Conservation (phyloP, 2,888 invertebrate genomes). For the Pedicia rivosa region DNA sequence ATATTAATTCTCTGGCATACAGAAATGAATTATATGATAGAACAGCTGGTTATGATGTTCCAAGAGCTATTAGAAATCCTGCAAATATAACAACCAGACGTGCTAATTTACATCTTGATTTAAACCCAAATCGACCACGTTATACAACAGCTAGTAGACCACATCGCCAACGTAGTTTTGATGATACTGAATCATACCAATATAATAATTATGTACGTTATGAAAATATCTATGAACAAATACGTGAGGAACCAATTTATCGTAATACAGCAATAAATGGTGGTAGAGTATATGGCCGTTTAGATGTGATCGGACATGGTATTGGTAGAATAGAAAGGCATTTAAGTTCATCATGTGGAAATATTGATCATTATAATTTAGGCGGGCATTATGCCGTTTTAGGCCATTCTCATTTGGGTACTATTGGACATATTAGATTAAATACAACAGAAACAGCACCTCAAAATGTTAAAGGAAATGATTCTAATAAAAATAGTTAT, state of each 20-base stretch:
- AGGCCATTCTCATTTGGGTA: conserved; percentile 31
- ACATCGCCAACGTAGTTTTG: conserved; percentile 26
- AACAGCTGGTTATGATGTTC: conserved; percentile 27
- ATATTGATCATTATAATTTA: conserved; percentile 34
- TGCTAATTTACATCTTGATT: conserved; percentile 26
- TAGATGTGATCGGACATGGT: conserved; percentile 38
- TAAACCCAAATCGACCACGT: conserved; percentile 17
- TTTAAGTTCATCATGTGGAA: conserved; percentile 49
- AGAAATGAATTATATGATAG: conserved; percentile 31
- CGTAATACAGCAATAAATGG: conserved; percentile 18
- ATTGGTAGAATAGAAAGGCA: conserved; percentile 41
- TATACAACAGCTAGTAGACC: conserved; percentile 8
- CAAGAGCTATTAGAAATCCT: conserved; percentile 21
- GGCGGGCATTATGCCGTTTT: conserved; percentile 31
- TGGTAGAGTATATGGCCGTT: conserved; percentile 32
- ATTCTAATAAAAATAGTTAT: conserved; percentile 22
- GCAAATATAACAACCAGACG: conserved; percentile 15
- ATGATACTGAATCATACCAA: conserved; percentile 30
- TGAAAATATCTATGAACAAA: conserved; percentile 38
- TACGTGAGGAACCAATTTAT: conserved; percentile 33
- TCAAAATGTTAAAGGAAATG: conserved; percentile 1
- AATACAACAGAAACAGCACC: conserved; percentile 18
- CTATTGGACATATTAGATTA: conserved; percentile 29
- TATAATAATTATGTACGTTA: conserved; percentile 28
- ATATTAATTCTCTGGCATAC: conserved; percentile 20